Percentiles rank a stretch among this genome's conserved stretches.
Conservation (phyloP, 2,797 vertebrate species). For the Sebastes baramenuke region DNA sequence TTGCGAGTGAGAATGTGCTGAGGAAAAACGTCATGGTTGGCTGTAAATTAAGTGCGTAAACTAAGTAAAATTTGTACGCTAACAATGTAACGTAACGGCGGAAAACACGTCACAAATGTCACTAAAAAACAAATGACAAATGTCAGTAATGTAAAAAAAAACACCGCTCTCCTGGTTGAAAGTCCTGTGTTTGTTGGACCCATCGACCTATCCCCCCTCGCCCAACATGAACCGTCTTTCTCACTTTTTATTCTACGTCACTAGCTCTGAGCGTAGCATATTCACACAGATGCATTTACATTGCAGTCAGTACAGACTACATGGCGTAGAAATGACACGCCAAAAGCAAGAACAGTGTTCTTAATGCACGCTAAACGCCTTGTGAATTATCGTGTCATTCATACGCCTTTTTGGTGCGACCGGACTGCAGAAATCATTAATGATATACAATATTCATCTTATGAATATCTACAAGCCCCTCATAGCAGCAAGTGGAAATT, state of each 20-base stretch:
- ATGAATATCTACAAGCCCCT: constrained; percentile 17
- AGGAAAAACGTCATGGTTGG: too few species aligned
- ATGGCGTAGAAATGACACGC: neutral
- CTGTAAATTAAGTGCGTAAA: too few species aligned
- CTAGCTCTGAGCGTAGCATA: too few species aligned
- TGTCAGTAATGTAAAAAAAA: neutral
- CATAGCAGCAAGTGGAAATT: constrained; percentile 16
- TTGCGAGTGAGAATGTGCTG: too few species aligned
- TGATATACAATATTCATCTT: constrained; percentile 29
- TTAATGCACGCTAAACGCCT: too few species aligned
- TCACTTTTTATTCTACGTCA: neutral
- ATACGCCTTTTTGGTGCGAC: neutral
- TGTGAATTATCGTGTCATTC: neutral
- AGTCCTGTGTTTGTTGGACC: neutral
- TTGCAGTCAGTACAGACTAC: too few species aligned
- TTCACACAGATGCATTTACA: neutral
- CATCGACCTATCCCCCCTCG: too few species aligned
- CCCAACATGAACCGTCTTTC: neutral
- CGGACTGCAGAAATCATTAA: neutral
- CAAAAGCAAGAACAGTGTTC: too few species aligned
- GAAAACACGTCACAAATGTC: too few species aligned
- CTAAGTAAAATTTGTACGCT: too few species aligned
- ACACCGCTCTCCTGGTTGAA: neutral
- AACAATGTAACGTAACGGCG: too few species aligned
- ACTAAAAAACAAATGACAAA: neutral